Percentiles rank a stretch among this genome's conserved stretches.
Conservation (phyloP, 1,140 invertebrate species). For the Heterodera carotae region DNA sequence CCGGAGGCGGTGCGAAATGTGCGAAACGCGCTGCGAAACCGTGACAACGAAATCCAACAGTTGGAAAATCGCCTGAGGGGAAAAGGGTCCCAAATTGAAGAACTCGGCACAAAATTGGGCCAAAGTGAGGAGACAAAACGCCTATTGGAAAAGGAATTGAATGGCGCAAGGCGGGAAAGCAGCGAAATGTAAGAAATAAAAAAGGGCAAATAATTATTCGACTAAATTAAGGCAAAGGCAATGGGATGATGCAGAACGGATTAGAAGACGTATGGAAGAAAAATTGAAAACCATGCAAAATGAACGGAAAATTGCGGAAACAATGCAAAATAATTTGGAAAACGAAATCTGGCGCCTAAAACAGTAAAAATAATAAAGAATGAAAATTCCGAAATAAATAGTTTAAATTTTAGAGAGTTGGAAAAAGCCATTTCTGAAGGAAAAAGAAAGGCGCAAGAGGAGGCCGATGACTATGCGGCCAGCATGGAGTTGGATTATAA, state of each 20-base stretch:
- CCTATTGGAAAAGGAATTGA: conserved; percentile 59
- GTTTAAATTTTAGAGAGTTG: conserved; percentile 53
- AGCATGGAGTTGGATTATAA: conserved; percentile 62
- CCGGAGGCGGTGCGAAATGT: conserved; percentile 58
- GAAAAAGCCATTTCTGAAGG: conserved; percentile 57
- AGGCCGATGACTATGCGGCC: conserved; percentile 58
- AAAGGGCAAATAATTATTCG: conserved; percentile 13
- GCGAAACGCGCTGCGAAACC: conserved; percentile 60
- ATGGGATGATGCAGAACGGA: conserved; percentile 56
- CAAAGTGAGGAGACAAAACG: conserved; percentile 55
- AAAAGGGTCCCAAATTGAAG: conserved; percentile 54
- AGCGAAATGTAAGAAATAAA: conserved; percentile 44
- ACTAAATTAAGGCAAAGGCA: conserved; percentile 50
- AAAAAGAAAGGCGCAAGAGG: conserved; percentile 55
- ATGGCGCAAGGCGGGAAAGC: conserved; percentile 57
- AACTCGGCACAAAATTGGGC: conserved; percentile 60
- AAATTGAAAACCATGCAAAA: conserved; percentile 53
- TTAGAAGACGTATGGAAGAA: conserved; percentile 59
- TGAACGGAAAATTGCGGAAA: conserved; percentile 56
- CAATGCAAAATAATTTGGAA: conserved; percentile 59
- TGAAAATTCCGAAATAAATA: conserved; percentile 7
- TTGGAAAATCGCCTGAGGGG: conserved; percentile 59
- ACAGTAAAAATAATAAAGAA: conserved; percentile 40
- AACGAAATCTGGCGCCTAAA: conserved; percentile 59
- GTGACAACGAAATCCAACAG: conserved; percentile 64